Evolutionary conservation across 92 coral and sea anemone species (phyloP).

Genomic region (Paragorgia papillata): DNA sequence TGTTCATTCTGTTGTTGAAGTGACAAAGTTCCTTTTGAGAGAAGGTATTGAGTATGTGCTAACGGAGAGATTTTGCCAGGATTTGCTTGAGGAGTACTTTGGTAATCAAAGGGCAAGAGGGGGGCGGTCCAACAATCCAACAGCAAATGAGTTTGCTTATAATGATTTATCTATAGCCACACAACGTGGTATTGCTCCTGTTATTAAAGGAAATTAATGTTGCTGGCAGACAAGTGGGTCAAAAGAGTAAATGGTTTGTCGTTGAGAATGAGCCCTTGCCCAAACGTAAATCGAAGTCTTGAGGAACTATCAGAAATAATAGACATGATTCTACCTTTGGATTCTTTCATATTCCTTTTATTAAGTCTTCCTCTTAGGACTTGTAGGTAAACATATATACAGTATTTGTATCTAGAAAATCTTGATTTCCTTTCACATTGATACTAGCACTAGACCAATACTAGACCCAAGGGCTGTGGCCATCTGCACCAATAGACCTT

Average conservation of each 20-base stretch:
- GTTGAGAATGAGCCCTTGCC: too few species aligned
- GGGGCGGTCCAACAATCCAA: conserved; percentile 33
- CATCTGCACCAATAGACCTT: too few species aligned
- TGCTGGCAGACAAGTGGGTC: neutral
- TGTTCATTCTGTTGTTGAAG: conserved; percentile 56
- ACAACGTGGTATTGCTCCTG: conserved; percentile 1
- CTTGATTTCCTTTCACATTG: too few species aligned
- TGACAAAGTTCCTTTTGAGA: conserved; percentile 54
- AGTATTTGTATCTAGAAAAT: too few species aligned
- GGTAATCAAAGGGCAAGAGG: conserved; percentile 31
- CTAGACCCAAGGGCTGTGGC: too few species aligned
- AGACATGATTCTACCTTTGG: too few species aligned
- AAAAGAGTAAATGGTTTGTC: conserved; percentile 13
- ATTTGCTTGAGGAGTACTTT: conserved; percentile 39
- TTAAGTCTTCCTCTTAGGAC: too few species aligned
- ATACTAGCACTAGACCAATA: too few species aligned
- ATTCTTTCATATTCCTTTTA: too few species aligned
- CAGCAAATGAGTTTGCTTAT: conserved; percentile 29
- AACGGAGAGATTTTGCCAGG: conserved; percentile 52
- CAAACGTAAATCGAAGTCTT: too few species aligned
- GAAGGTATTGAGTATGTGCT: conserved; percentile 60
- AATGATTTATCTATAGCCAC: conserved; percentile 24
- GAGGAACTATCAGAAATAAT: too few species aligned
- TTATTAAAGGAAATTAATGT: conserved; percentile 2
- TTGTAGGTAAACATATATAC: too few species aligned